Percentiles rank a stretch among this genome's conserved stretches.
These are phyloP conservation scores for Clostera curtula DNA, from an alignment of 2,888 invertebrate genomes.

Conservation along the genomic window DNA sequence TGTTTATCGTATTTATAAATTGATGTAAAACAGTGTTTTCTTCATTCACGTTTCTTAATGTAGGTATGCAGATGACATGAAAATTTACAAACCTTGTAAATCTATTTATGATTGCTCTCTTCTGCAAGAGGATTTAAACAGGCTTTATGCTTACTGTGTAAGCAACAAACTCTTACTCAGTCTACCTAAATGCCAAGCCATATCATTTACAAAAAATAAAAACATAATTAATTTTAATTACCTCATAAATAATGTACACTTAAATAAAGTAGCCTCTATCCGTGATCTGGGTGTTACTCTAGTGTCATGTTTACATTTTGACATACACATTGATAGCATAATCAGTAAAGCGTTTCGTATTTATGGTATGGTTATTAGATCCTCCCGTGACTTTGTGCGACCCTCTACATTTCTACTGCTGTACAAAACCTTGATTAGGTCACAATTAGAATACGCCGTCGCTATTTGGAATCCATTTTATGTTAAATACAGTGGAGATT, in stretches of 20 bases:
- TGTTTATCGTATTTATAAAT: too few species aligned
- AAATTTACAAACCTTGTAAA: slow-evolving; percentile 1
- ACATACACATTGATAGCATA: too few species aligned
- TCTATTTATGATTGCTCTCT: not conserved
- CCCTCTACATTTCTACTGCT: too few species aligned
- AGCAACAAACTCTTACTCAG: slow-evolving; percentile 2
- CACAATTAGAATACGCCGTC: too few species aligned
- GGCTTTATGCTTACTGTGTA: not conserved
- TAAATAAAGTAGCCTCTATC: too few species aligned
- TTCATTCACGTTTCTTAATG: not conserved
- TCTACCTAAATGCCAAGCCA: not conserved
- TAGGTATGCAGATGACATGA: slow-evolving; percentile 4
- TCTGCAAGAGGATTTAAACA: not conserved
- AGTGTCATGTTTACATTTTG: not conserved
- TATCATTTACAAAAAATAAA: slow-evolving; percentile 2
- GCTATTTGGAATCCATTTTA: slow-evolving; percentile 2
- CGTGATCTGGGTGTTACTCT: too few species aligned
- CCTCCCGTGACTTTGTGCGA: slow-evolving; percentile 1
- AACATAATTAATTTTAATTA: too few species aligned
- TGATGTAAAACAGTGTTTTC: slow-evolving; percentile 1
- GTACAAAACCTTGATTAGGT: too few species aligned
- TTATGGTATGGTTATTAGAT: slow-evolving; percentile 2
- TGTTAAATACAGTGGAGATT: not conserved
- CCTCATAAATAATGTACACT: too few species aligned
- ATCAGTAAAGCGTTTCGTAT: too few species aligned